These are phyloP conservation scores for Caenorhabditis doughertyi DNA, from an alignment of 2,888 invertebrate species.

Conservation along the genomic window DNA sequence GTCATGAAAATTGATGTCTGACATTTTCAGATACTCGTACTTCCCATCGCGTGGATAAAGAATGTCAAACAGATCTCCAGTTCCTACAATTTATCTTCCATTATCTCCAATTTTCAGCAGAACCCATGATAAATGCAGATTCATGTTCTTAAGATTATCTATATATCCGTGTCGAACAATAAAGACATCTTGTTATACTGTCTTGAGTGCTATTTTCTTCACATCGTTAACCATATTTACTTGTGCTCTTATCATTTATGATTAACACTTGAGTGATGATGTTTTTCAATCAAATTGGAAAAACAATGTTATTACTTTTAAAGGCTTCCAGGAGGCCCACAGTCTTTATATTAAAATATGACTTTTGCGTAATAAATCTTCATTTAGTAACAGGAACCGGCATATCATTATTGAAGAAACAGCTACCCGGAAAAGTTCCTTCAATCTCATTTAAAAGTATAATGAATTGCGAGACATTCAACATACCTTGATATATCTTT, in stretches of 20 bases:
- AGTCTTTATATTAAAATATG: neutral
- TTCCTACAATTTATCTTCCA: neutral
- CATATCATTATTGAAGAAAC: neutral
- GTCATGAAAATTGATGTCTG: constrained; percentile 57
- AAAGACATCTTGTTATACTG: constrained; percentile 56
- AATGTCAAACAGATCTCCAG: neutral
- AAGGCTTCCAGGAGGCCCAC: constrained; percentile 1
- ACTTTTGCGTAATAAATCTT: neutral
- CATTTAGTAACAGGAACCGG: constrained; percentile 12
- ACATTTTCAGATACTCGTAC: constrained; percentile 64
- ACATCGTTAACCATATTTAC: neutral
- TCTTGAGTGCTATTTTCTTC: neutral
- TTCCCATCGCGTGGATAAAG: constrained; percentile 64
- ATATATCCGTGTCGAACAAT: constrained; percentile 49
- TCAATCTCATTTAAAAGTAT: constrained; percentile 44
- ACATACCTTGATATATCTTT: constrained; percentile 40
- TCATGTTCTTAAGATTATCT: constrained; percentile 38
- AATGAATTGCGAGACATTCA: constrained; percentile 31
- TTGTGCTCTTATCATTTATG: neutral
- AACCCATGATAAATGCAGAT: constrained; percentile 45
- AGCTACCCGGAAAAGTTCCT: constrained; percentile 55
- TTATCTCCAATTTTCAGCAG: constrained; percentile 36
- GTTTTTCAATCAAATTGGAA: neutral
- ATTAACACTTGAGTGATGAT: neutral
- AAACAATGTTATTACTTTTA: neutral